A percentile compares a stretch with the other conserved stretches of the same genome.
Conservation (phyloP, 2,888 invertebrate genomes). For the Melieria picta region DNA sequence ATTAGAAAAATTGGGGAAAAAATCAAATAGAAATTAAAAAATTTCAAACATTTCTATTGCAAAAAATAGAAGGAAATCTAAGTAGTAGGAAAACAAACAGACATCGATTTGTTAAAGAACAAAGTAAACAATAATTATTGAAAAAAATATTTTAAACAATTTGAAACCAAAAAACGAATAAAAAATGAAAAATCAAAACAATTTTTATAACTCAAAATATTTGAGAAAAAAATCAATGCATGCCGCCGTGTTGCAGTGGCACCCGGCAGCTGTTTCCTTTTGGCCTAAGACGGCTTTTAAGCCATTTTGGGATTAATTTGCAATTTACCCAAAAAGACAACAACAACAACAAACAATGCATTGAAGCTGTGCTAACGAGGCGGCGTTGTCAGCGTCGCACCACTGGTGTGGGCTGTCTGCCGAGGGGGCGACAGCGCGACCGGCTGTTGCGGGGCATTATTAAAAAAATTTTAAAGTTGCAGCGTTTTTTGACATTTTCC, state of each 20-base stretch:
- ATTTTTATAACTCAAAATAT: background rate
- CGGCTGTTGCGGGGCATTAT: too few relatives aligned
- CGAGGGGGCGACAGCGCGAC: too few relatives aligned
- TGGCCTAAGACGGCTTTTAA: constrained; percentile 18
- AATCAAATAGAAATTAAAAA: too few relatives aligned
- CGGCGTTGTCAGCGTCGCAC: background rate
- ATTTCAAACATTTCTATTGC: too few relatives aligned
- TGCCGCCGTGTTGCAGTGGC: constrained; percentile 29
- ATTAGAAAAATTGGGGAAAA: too few relatives aligned
- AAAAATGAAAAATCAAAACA: constrained; percentile 13
- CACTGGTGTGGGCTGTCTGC: background rate
- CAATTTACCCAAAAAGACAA: constrained; percentile 26
- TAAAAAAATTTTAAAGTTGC: too few relatives aligned
- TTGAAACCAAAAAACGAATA: constrained; percentile 4
- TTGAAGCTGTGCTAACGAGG: background rate
- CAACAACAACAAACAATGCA: too few relatives aligned
- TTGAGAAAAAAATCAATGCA: constrained; percentile 12
- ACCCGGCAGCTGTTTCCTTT: constrained; percentile 12
- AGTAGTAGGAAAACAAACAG: too few relatives aligned
- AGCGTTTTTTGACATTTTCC: background rate
- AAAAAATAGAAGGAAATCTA: too few relatives aligned
- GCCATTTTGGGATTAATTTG: constrained; percentile 37
- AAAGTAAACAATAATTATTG: too few relatives aligned
- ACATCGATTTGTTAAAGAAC: too few relatives aligned
- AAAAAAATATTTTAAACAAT: too few relatives aligned